Evolutionary conservation across 2,113 vertebrate species (phyloP).

Genomic region (Salminus brasiliensis): DNA sequence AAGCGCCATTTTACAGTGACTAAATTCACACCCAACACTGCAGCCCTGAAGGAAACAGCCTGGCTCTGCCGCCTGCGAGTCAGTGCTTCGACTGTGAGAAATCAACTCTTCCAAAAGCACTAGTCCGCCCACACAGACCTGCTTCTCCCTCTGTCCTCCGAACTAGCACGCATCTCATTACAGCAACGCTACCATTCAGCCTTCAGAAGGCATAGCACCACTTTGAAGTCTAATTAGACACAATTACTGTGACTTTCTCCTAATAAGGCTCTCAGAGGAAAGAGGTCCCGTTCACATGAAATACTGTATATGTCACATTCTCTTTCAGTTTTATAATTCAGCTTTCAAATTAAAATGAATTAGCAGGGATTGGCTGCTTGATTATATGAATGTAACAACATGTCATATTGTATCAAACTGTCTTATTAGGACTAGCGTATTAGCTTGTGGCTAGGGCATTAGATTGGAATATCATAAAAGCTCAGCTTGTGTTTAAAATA

Average conservation of each 20-base stretch:
- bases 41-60: conserved; percentile 69
- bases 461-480: too few relatives aligned
- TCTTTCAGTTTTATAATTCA: too few relatives aligned
- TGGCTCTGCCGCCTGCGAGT: conserved; percentile 59
- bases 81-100: conserved; percentile 34
- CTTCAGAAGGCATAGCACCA: conserved; percentile 2
- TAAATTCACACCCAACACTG: conserved; percentile 48
- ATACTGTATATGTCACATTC: too few relatives aligned
- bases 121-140: conserved; percentile 23
- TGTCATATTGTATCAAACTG: too few relatives aligned
- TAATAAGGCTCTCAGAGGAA: not conserved
- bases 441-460: too few relatives aligned
- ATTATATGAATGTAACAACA: too few relatives aligned
- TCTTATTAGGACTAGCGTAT: too few relatives aligned
- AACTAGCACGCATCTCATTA: conserved; percentile 57
- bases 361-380: too few relatives aligned
- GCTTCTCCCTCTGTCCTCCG: conserved; percentile 66
- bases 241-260: not conserved
- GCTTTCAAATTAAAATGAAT: too few relatives aligned
- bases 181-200: conserved; percentile 63
- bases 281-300: not conserved
- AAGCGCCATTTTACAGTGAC: conserved; percentile 65
- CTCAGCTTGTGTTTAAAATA: too few relatives aligned
- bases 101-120: conserved; percentile 9
- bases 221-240: not conserved